Evolutionary conservation across 2,797 vertebrate genomes (phyloP).

Genomic region (Aldrovandia affinis): DNA sequence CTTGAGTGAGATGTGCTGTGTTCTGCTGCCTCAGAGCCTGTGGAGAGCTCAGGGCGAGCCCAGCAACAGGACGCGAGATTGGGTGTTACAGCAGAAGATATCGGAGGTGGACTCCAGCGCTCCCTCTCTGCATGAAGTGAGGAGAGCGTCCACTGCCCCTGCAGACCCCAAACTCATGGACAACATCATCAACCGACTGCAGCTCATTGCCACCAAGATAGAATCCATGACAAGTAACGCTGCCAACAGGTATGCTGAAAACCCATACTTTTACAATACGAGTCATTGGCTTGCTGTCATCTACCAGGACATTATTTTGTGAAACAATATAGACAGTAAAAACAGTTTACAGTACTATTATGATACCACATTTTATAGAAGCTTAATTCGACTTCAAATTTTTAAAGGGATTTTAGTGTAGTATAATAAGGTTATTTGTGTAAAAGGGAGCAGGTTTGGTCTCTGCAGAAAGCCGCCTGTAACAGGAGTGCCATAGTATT

Average conservation of each 20-base stretch:
- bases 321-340: background rate
- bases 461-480: no score
- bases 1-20: constrained; percentile 9
- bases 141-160: constrained; percentile 48
- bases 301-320: background rate
- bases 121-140: constrained; percentile 48
- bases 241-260: constrained; percentile 71
- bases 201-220: constrained; percentile 76
- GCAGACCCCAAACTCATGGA: constrained; percentile 71
- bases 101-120: constrained; percentile 56
- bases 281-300: background rate
- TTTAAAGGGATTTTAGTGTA: no score
- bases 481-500: no score
- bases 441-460: no score
- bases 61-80: constrained; percentile 80
- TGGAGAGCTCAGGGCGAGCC: constrained; percentile 44
- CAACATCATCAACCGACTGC: constrained; percentile 77
- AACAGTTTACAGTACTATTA: no score
- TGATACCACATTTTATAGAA: no score
- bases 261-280: background rate
- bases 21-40: constrained; percentile 30
- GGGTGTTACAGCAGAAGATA: constrained; percentile 83
- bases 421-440: no score
- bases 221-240: constrained; percentile 75
- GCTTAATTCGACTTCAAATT: no score